Conservation (phyloP, 2,888 invertebrate genomes). For the Drosophila parthenogenetica region DNA sequence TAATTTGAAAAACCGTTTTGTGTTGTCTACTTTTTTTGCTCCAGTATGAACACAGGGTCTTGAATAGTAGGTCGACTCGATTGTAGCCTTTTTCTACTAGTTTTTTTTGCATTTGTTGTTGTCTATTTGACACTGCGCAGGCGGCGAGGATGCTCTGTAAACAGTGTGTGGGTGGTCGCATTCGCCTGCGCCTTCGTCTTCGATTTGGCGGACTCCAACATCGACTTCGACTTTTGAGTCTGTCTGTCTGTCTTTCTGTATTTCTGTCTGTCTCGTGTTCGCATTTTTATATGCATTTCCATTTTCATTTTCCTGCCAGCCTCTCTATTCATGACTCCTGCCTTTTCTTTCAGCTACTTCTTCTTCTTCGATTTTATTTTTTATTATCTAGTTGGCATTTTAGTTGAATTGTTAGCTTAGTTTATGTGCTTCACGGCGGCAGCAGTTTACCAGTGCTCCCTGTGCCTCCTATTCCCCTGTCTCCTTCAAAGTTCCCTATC, state of each 20-base stretch:
- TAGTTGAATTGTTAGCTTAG: conserved; percentile 77
- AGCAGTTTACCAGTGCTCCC: conserved; percentile 12
- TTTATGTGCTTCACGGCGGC: conserved; percentile 47
- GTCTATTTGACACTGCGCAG: conserved; percentile 80
- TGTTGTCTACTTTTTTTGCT: no score
- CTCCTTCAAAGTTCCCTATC: conserved; percentile 13
- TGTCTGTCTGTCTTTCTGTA: conserved; percentile 41
- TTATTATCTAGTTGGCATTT: conserved; percentile 81
- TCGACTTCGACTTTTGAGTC: conserved; percentile 33
- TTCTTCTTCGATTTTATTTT: conserved; percentile 56
- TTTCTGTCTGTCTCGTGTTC: conserved; percentile 52
- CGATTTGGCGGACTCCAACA: conserved; percentile 36
- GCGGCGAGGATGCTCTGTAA: conserved; percentile 73
- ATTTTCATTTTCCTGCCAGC: conserved; percentile 61
- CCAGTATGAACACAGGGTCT: not conserved
- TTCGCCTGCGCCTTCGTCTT: conserved; percentile 17
- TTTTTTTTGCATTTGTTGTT: conserved; percentile 42
- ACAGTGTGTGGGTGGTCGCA: conserved; percentile 55
- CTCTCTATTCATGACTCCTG: not conserved
- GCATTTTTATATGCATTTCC: conserved; percentile 55
- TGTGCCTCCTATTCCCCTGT: not conserved
- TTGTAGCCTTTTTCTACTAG: not conserved
- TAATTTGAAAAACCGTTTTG: no score
- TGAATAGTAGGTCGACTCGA: not conserved
- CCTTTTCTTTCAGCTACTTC: not conserved